Conservation (phyloP, 2,113 vertebrate species). For the Brachionichthys hirsutus region DNA sequence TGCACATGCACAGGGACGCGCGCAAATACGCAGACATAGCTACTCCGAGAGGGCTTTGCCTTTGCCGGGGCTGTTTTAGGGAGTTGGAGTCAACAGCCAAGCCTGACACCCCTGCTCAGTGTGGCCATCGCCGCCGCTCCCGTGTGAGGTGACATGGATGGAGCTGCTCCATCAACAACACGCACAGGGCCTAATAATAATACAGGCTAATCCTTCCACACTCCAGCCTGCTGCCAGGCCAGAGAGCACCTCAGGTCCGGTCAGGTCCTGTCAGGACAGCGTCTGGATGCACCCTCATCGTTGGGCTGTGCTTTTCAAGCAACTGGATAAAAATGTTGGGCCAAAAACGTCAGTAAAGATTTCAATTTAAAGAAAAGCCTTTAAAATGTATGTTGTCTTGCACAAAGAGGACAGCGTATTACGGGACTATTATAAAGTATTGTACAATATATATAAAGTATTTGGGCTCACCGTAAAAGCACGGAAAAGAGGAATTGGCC, state of each 20-base stretch:
- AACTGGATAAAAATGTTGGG: conserved; percentile 12
- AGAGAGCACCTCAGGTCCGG: conserved; percentile 24
- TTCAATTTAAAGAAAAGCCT: not conserved
- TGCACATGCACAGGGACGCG: not conserved
- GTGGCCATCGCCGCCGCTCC: conserved; percentile 53
- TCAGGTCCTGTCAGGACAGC: conserved; percentile 37
- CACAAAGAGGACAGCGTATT: conserved; percentile 10
- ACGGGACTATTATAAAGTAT: not conserved
- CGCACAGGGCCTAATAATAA: conserved; percentile 56
- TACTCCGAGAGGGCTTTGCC: conserved; percentile 45
- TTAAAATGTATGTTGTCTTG: not conserved
- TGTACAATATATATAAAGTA: not conserved
- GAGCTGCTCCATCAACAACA: conserved; percentile 58
- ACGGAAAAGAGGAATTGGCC: conserved; percentile 47
- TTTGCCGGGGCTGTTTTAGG: conserved; percentile 45
- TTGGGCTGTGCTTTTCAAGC: conserved; percentile 18
- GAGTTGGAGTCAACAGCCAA: conserved; percentile 54
- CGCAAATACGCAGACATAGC: not conserved
- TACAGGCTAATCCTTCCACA: conserved; percentile 49
- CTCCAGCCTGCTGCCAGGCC: conserved; percentile 32
- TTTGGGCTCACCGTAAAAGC: conserved; percentile 13
- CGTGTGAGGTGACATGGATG: conserved; percentile 62
- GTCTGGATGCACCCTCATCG: conserved; percentile 44
- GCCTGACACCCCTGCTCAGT: conserved; percentile 59
- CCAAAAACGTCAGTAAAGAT: not conserved